These are phyloP conservation scores for Zhengitettix transpicula DNA, from an alignment of 2,888 invertebrate genomes.

Conservation along the genomic window DNA sequence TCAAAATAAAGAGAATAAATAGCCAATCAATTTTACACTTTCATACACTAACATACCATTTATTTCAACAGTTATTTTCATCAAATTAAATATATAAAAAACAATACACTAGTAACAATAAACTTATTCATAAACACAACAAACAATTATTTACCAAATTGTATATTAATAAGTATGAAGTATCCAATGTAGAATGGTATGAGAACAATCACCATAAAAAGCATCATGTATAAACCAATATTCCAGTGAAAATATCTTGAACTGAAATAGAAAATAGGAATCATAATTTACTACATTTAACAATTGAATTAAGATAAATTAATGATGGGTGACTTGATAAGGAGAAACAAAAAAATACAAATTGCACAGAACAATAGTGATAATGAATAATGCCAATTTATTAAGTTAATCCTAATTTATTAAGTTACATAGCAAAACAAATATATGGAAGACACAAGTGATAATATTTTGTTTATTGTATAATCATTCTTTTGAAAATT, in stretches of 20 bases:
- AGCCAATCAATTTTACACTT: too few species aligned
- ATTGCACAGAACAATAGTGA: too few species aligned
- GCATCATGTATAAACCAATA: conserved; percentile 70
- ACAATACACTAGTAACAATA: conserved; percentile 4
- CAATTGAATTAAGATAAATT: conserved; percentile 30
- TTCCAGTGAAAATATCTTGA: conserved; percentile 93
- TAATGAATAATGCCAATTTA: too few species aligned
- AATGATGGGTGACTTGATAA: background rate
- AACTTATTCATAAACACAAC: background rate
- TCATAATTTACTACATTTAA: conserved; percentile 24
- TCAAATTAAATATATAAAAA: background rate
- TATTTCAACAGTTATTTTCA: too few species aligned
- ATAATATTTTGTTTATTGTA: too few species aligned
- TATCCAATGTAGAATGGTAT: conserved; percentile 96
- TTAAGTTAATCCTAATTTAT: too few species aligned
- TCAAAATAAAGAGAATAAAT: too few species aligned
- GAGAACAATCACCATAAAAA: conserved; percentile 87
- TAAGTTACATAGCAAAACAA: too few species aligned
- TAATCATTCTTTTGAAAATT: too few species aligned
- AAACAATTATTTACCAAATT: conserved; percentile 46
- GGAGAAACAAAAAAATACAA: background rate
- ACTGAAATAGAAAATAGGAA: conserved; percentile 34
- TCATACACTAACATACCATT: too few species aligned
- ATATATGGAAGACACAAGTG: too few species aligned
- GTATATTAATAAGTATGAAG: conserved; percentile 77